Base-by-base conservation (phyloP, 1,140 invertebrate genomes). In the Cydia amplana region DNA sequence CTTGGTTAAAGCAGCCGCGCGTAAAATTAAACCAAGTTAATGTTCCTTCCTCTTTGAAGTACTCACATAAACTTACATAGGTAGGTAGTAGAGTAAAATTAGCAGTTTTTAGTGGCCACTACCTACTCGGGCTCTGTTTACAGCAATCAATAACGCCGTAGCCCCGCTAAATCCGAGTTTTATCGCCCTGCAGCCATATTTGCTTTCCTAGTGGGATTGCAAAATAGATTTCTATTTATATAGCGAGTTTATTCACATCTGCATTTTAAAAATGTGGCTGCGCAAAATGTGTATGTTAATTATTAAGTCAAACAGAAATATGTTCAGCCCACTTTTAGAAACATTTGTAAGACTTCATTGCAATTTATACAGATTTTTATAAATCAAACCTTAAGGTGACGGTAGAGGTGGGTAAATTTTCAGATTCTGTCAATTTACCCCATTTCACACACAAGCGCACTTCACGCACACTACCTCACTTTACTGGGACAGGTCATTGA, bases 181-280 rank as follows among this genome's bases (percentile, higher is more conserved):
- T 73, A 51, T 73, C 65, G 65, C 32, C 20, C 9, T 70, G 25
- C 73, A 40, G 14, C 72, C 43, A 20, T 23, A 70, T 32, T 70
- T n/a, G 65, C 65, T 28, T 14, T 28, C 65, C 16, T 18, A 70
- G 36, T 16, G 65, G 5, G 16, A 70, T 36, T n/a, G 16, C 14
- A n/a, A 28, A 28, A 32, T 70, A 32, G 65, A n/a, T 40, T 32
- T n/a, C 16, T 32, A 12, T 32, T 70, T 28, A n/a, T 40, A 12
- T 70, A 16, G 65, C 25, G 25, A 32, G 36, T 32, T 40, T 40
- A 28, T 28, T 40, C 25, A 28, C 65, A 28, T 40, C 14, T 70
- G 28, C 65, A 40, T 46, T 16, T 1, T 20, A 43, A 43, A 14
- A 2, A 46, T 18, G 25, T 7, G 10, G 2, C n/a, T 12, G 1